Evolutionary conservation across 2,888 invertebrate species (phyloP), one percentile per base, ranked within the genome.

Genomic region (Limnephilus marmoratus): DNA sequence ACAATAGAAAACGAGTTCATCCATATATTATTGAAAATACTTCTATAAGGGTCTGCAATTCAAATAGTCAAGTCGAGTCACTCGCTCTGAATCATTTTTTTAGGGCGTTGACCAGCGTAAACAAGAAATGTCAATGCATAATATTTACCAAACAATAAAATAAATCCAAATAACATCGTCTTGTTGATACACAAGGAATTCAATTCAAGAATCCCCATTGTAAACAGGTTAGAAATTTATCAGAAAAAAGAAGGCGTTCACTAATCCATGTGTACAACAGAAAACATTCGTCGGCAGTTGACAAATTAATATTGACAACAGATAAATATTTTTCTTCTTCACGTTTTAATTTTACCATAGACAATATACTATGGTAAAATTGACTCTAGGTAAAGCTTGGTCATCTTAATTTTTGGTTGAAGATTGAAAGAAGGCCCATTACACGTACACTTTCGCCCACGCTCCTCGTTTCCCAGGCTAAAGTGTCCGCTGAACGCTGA

Each of bases 81-180:
- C 34, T 83, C 5, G 83, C 37, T 83, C 34, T 24, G 37, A 34
- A 24, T 24, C 41, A 34, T 34, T 49, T 86, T 37, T 29, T 86
- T 86, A 86, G 88, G 88, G 88, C 88, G 88, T 88, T 80, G 88
- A 88, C 88, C 88, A 88, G 31, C 29, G 31, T 68, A 88, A 88
- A 88, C 15, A 88, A 29, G n/a, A 45, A 45, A 49, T 41, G 41
- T 29, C n/a, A 49, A n/a, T 18, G 45, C 15, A 24, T n/a, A 29
- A 68, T 88, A 68, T 68, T 86, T 88, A 88, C 88, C 88, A 68
- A 88, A 87, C 15, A 87, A 37, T 15, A 88, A 34, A 49, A 88
- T 68, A 88, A 88, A 34, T 29, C 88, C 88, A 18, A 53, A 88
- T 68, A 88, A 34, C 24, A 88, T 13, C 49, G 53, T 18, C 68